Base-by-base conservation (phyloP, 2,888 invertebrate species). In the Alentia gelatinosa region DNA sequence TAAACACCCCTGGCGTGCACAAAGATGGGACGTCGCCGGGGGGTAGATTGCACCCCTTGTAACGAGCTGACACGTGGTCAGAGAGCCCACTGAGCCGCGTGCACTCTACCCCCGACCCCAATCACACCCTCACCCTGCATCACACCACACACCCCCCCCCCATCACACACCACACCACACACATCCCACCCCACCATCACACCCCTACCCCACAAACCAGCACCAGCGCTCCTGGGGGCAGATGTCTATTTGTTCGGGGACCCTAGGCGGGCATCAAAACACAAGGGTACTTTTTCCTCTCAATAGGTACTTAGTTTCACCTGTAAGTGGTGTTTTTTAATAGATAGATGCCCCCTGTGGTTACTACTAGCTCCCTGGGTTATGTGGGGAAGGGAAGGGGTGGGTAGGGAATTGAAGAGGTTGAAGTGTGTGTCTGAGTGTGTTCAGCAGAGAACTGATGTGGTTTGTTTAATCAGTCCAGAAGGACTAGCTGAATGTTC, bases 61-160 rank as follows among this genome's bases (percentile, higher is more conserved):
- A 74, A 74, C 74, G 74, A 74, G 74, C 74, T 33, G 74, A 74
- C 74, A 26, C 30, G 30, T 74, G 74, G 74, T 74, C 74, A 19
- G 9, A 19, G 47, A 9, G 47, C 47, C 9, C 47, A 47, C 47
- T 19, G 47, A 9, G 47, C 19, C 47, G 9, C 47, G n/a, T n/a
- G n/a, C n/a, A n/a, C n/a, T n/a, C n/a, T n/a, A n/a, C n/a, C n/a
- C n/a, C n/a, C n/a, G n/a, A n/a, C n/a, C n/a, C n/a, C n/a, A n/a
- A n/a, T n/a, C n/a, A 74, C 74, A 7, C 74, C 74, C 30, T 7
- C 74, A 7, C 74, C 74, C 74, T 12, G 74, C 7, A 7, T 9
- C n/a, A 30, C 74, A 9, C 26, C 74, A 9, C n/a, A n/a, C 74
- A n/a, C 30, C 26, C 74, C 9, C 74, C 74, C 9, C 74, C 30